Base-by-base conservation (phyloP, 2,888 invertebrate genomes). In the Crepidodera aurea region DNA sequence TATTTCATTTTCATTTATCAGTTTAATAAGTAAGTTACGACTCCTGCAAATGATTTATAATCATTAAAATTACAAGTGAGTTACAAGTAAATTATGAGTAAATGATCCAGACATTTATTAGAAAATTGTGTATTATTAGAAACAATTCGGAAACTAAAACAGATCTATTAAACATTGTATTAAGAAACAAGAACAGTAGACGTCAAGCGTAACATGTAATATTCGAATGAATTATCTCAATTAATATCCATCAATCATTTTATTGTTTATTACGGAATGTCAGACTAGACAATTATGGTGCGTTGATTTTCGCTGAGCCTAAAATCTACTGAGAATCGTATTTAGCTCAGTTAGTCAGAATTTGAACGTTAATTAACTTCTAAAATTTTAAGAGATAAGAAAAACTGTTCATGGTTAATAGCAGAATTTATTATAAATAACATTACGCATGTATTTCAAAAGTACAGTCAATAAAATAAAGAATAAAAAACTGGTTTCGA, bases 181-280 rank as follows among this genome's bases (percentile, higher is more conserved):
- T 12, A 12, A 15, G 25, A 7, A 32, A 22, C 40, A 39, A 18
- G 7, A 39, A 16, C n/a, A n/a, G 27, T 54, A 42, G 42, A 42
- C 40, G 54, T 42, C 54, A 54, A 10, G 15, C 51, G 22, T 22
- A 53, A 39, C 39, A 39, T 53, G 51, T 39, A 53, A 53, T 39
- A 39, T 54, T 29, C 16, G n/a, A 54, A 54, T 54, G 54, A 42
- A 54, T 54, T 42, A 54, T 54, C 54, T 42, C 29, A 54, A 54
- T 54, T 54, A 54, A 54, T 54, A 54, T 42, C 54, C 54, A 54
- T 54, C 54, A 54, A 54, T 54, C 54, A 54, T 54, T 27, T 54
- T 54, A 42, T 42, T 42, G 54, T 54, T 53, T 22, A 46, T 53
- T 39, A 39, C 13, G 53, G 40, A 54, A 19, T 27, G 54, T 29